Percentiles rank a stretch among this genome's conserved stretches.
Conservation (phyloP, 1,140 invertebrate species). For the Ceratosolen solmsi region DNA sequence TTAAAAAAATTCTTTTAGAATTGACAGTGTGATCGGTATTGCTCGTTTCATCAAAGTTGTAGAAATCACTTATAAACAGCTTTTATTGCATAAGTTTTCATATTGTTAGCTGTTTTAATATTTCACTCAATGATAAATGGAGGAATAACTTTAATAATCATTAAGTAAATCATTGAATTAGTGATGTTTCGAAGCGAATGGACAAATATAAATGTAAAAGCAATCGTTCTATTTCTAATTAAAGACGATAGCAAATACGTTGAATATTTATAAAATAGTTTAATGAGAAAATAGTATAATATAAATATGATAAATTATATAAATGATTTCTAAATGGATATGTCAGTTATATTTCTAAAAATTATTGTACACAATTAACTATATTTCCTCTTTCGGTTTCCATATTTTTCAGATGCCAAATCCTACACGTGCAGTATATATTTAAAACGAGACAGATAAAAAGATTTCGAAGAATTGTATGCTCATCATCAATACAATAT, state of each 20-base stretch:
- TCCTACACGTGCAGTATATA: not conserved
- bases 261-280: not conserved
- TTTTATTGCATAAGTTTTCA: no score
- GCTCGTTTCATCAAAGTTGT: no score
- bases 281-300: not conserved
- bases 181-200: not conserved
- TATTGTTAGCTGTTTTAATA: no score
- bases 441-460: no score
- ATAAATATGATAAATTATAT: not conserved
- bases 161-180: not conserved
- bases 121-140: no score
- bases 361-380: not conserved
- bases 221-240: not conserved
- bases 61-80: no score
- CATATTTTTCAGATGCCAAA: not conserved
- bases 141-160: not conserved
- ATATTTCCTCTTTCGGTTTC: not conserved
- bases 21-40: no score
- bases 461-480: no score
- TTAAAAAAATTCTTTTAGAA: no score
- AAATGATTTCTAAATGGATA: not conserved
- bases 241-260: not conserved
- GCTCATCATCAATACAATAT: no score
- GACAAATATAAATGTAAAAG: not conserved
- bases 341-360: constrained; percentile 5